phyloP scores from a whole-genome alignment of 2,113 vertebrate genomes.

The Colius striatus region DNA sequence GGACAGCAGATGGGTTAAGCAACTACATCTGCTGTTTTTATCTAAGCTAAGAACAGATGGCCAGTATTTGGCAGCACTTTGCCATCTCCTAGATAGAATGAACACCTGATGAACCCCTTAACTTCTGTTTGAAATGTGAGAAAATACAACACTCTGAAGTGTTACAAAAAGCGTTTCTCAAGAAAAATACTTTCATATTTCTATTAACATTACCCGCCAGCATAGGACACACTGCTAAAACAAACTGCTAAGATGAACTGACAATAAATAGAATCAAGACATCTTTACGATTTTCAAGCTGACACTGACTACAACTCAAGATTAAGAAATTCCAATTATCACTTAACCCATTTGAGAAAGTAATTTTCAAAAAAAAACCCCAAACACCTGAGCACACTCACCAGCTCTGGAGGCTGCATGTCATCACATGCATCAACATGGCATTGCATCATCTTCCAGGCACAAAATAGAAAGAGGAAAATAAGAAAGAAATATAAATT shows the following conservation, averaged over 20 bases:
- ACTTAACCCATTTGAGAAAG: neutral
- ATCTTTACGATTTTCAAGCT: neutral
- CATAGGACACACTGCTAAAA: neutral
- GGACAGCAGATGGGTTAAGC: neutral
- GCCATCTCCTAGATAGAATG: neutral
- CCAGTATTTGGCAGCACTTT: neutral
- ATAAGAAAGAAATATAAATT: neutral
- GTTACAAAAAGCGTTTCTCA: no score
- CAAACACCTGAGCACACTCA: neutral
- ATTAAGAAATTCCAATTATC: neutral
- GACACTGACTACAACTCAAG: neutral
- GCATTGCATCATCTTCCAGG: slow-evolving; percentile 73
- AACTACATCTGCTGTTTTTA: neutral
- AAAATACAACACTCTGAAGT: neutral
- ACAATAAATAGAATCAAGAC: neutral
- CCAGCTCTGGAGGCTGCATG: slow-evolving; percentile 70
- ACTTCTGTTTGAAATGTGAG: neutral
- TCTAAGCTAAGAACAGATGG: neutral
- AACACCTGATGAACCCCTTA: neutral
- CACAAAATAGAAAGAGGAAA: neutral
- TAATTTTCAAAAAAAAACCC: neutral
- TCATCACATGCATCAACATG: slow-evolving; percentile 73
- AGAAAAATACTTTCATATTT: neutral
- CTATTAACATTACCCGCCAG: neutral
- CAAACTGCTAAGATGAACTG: neutral